Evolutionary conservation across 2,888 invertebrate species (phyloP), one percentile per base, ranked within the genome.

Genomic region (Yponomeuta cagnagella): DNA sequence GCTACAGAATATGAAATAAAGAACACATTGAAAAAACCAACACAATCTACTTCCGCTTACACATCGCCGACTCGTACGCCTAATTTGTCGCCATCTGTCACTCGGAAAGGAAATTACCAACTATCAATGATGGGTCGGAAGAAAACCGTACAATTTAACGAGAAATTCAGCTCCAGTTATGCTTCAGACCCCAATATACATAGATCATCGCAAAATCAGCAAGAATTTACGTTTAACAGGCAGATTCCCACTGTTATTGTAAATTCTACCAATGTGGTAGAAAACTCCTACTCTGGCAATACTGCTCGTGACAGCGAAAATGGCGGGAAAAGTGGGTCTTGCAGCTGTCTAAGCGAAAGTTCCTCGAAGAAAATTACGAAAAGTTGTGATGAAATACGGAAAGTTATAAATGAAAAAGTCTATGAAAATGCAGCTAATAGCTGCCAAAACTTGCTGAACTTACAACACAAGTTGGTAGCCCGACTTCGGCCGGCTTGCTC

Each of bases 1-100:
- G 91, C 90, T 68, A 82, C 81, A 8, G 91, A 91, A 76, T 92
- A 90, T 71, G 89, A 90, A 76, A 78, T 92, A 9, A 91, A 90
- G 74, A 83, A 81, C 12, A 75, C 84, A 0, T 74, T 77, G 2
- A 84, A 80, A 72, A 80, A 78, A 2, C 80, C 80, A 0, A 78
- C 75, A 1, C 80, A 86, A 67, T 79, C 84, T 0, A 71, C 78
- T 6, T 90, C 89, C 2, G 87, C 89, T 0, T 82, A 80, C 68
- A 79, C 84, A 0, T 86, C 90, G 0, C 89, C 89, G 0, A 84
- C 81, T 30, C 75, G 86, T 33, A 88, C 89, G 0, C 89, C 88
- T 0, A 84, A 78, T 70, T 74, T 80, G 63, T 89, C 90, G 0
- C 89, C 90, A 0, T 80, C 85, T 0, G 75, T 81, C 0, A 79